phyloP scores from a whole-genome alignment of 1,140 invertebrate genomes.

The Tetranychus urticae region DNA sequence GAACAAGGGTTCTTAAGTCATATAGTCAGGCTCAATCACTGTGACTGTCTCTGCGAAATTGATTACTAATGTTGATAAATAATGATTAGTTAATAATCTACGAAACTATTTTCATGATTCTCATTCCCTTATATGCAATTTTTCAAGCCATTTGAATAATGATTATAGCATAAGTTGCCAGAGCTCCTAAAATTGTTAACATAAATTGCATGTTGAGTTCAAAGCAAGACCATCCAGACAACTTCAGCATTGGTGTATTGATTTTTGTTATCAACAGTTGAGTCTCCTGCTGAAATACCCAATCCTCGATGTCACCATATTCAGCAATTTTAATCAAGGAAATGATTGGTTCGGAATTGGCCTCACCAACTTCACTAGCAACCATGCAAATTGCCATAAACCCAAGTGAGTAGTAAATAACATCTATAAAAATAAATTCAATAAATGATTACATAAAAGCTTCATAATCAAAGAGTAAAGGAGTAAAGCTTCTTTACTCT shows the following conservation, averaged over 20 bases:
- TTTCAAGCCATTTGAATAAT: conserved; percentile 1
- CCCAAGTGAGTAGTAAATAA: neutral
- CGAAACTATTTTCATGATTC: too few relatives aligned
- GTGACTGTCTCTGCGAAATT: too few relatives aligned
- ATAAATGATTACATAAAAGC: neutral
- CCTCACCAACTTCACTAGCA: neutral
- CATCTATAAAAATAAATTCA: neutral
- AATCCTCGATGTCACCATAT: neutral
- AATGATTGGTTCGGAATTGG: neutral
- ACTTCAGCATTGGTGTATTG: neutral
- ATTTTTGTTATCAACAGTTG: neutral
- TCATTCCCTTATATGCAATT: neutral
- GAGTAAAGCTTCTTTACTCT: too few relatives aligned
- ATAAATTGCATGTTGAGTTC: neutral
- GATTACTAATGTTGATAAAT: too few relatives aligned
- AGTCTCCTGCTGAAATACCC: neutral
- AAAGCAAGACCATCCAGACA: neutral
- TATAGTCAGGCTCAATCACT: too few relatives aligned
- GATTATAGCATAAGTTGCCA: conserved; percentile 1
- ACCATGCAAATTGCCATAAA: neutral
- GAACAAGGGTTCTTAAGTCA: too few relatives aligned
- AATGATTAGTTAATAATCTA: too few relatives aligned
- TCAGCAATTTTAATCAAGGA: neutral
- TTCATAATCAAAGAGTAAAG: too few relatives aligned
- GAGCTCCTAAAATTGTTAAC: neutral